Conservation (phyloP, 2,113 vertebrate species). For the Mus spicilegus region DNA sequence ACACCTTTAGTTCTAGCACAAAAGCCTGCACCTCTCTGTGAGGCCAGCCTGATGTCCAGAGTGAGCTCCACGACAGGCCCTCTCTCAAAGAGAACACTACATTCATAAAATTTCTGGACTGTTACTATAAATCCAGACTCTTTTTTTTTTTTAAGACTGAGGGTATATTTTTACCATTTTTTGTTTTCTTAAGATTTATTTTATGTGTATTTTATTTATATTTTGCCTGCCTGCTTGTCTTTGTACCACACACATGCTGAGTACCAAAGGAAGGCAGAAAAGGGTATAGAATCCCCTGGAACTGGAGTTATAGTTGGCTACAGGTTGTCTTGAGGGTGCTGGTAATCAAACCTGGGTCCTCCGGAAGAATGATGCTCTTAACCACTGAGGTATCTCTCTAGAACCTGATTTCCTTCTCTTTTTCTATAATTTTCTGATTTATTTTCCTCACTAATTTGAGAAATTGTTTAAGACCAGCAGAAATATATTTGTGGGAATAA, state of each 20-base stretch:
- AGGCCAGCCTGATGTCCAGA: background rate
- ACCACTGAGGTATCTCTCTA: background rate
- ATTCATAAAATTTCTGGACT: background rate
- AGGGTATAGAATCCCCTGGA: background rate
- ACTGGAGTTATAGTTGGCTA: background rate
- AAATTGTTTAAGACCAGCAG: background rate
- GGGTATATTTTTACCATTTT: background rate
- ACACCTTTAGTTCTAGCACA: background rate
- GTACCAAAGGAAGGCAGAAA: background rate
- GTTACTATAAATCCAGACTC: background rate
- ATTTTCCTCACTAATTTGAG: conserved; percentile 23
- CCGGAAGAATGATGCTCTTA: background rate
- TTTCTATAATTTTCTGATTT: conserved; percentile 17
- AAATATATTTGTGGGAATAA: conserved; percentile 3
- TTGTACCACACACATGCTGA: background rate
- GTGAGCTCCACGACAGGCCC: background rate
- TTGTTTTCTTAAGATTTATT: background rate
- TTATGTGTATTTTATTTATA: background rate
- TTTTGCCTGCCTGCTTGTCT: background rate
- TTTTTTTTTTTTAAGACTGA: background rate
- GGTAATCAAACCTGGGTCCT: background rate
- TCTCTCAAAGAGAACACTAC: background rate
- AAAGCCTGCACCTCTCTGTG: background rate
- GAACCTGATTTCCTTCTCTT: conserved; percentile 4
- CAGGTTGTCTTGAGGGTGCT: background rate